Evolutionary conservation across 2,888 invertebrate species (phyloP), one percentile per base, ranked within the genome.

Genomic region (Ectemnius cavifrons): DNA sequence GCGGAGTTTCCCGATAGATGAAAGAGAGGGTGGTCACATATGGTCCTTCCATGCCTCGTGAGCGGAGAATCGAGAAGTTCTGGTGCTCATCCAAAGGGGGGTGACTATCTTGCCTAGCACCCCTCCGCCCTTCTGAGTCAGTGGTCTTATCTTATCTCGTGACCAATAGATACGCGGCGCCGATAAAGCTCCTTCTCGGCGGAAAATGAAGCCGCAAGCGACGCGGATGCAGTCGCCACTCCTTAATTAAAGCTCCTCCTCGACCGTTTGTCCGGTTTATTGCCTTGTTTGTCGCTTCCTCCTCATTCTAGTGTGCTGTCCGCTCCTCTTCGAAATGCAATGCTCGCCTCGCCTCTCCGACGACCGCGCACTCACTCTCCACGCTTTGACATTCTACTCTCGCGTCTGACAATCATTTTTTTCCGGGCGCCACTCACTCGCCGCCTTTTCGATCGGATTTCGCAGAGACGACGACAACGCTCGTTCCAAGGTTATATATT

Each of bases 201-300:
- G 16, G 52, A 14, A 80, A 84, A 84, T 80, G 84, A 84, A 83
- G 78, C 73, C 75, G 73, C 69, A 71, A 79, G 74, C 73, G 75
- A 81, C 80, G 81, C 75, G 78, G 83, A 83, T 83, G 86, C 83
- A 83, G 79, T 77, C 78, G 85, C 86, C 87, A 88, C 86, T 86
- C 88, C 88, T 89, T 88, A 89, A 89, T 90, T 89, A 89, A 89
- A 84, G 86, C 82, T 75, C 78, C 81, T 75, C 78, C 79, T 78
- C 80, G 82, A 76, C 67, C 75, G 80, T 81, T 81, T 81, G 70
- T 81, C 73, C 81, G 68, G 76, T 82, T 83, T 83, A 83, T 83
- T 79, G 83, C 77, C 81, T 83, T 83, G 82, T 84, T 83, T 83
- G 80, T 71, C 80, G 67, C 75, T 49, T 58, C 57, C 28, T 64